Percentiles rank a stretch among this genome's conserved stretches.
These are phyloP conservation scores for Chlamydotis undulata DNA, from an alignment of 2,113 vertebrate species.

Conservation along the genomic window DNA sequence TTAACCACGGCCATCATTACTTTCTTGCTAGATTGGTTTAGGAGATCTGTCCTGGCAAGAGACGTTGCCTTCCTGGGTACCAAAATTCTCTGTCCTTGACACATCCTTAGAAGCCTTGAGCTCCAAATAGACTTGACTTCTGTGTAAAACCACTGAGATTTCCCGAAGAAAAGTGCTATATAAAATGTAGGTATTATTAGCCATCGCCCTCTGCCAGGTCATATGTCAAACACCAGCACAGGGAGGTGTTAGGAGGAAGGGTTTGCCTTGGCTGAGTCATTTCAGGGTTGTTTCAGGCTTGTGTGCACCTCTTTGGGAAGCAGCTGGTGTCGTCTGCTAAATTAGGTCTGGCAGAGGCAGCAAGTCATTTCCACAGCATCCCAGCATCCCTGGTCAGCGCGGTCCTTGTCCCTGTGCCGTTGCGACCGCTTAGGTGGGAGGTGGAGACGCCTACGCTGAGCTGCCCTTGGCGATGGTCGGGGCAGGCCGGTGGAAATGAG, in stretches of 20 bases:
- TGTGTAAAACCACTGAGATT: background rate
- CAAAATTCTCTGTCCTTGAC: slow-evolving; percentile 35
- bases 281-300: background rate
- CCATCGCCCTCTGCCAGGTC: background rate
- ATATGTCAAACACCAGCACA: background rate
- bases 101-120: slow-evolving; percentile 26
- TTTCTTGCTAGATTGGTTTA: background rate
- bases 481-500: background rate
- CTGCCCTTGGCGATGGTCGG: background rate
- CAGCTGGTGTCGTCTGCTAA: background rate
- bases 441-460: rapidly evolving
- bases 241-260: slow-evolving; percentile 6
- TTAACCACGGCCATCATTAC: background rate
- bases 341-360: background rate
- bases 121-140: slow-evolving; percentile 42
- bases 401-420: background rate
- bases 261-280: background rate
- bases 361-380: background rate
- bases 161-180: background rate
- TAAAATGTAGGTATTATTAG: background rate
- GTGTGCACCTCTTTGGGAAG: background rate
- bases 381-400: background rate
- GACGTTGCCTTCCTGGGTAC: background rate
- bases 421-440: background rate
- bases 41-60: background rate